Evolutionary conservation across 2,113 vertebrate species (phyloP), one percentile per base, ranked within the genome.

Genomic region (Centropus unirufus): DNA sequence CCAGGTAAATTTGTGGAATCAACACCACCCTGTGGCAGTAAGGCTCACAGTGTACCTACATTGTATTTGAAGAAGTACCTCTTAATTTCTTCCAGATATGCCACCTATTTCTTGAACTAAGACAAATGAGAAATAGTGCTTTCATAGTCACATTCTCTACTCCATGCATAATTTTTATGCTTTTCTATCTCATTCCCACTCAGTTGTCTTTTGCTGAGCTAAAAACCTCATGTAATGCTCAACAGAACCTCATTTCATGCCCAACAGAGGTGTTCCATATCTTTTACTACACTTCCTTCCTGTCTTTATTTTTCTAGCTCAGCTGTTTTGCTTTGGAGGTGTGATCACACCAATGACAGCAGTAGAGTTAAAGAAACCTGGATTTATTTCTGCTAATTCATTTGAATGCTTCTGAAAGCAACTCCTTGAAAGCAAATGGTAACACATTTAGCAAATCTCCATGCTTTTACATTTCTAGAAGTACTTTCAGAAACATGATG

Each of bases 351-450:
- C 74, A 68, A 29, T 27, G 59, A 79, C n/a, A 81, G 18, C 13
- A 26, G 14, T 1, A 95, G 57, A 83, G 8, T 30, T 29, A 63
- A 62, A 77, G 26, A 26, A 83, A 82, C 11, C 16, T 66, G 30
- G 9, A 42, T 76, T 92, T 91, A 55, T 68, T 93, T 72, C 80
- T 64, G 47, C 11, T 59, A 46, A 63, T 78, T 89, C n/a, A 19
- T 79, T 27, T 55, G 19, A 91, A 68, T 73, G 10, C 34, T 88
- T 84, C 87, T 82, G 67, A 87, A 85, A 75, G n/a, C 26, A 85
- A 32, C 34, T 74, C 34, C 18, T 89, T 63, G 32, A 85, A 83
- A 68, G 19, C 14, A 93, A 94, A 61, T 2, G 15, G 63, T 13
- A 55, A 59, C 76, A 70, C 44, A 67, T 67, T 39, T 17, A 57